A percentile compares a stretch with the other conserved stretches of the same genome.
Evolutionary conservation across 1,140 invertebrate genomes (phyloP).

Genomic region (Leptinotarsa texana): DNA sequence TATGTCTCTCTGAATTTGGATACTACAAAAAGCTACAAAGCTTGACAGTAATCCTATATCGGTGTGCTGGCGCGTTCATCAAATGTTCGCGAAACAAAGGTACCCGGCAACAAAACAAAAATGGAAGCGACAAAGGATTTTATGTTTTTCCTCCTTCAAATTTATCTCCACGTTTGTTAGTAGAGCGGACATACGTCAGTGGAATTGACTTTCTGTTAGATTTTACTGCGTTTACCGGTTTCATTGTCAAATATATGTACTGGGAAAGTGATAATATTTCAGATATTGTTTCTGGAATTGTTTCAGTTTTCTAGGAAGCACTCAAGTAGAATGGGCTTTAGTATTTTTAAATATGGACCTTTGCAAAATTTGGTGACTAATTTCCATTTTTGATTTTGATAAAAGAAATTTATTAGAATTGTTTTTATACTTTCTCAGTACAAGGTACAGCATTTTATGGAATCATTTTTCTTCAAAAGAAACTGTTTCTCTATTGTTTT

Average conservation of each 20-base stretch:
- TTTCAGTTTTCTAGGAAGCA: no score
- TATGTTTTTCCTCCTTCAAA: constrained; percentile 10
- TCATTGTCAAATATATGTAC: background rate
- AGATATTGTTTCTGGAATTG: background rate
- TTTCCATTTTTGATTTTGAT: no score
- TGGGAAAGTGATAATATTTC: background rate
- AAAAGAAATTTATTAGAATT: no score
- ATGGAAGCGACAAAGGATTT: constrained; percentile 21
- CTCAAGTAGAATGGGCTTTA: no score
- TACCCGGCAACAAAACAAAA: constrained; percentile 20
- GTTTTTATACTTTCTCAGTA: no score
- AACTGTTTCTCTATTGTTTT: no score
- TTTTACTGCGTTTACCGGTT: constrained; percentile 15
- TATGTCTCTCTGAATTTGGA: background rate
- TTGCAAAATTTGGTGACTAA: no score
- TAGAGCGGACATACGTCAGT: constrained; percentile 16
- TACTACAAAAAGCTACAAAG: constrained; percentile 9
- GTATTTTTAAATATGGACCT: no score
- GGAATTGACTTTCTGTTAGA: constrained; percentile 19
- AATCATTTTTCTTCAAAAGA: no score
- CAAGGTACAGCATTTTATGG: no score
- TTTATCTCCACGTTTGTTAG: constrained; percentile 18
- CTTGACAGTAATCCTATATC: constrained; percentile 21
- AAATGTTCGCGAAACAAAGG: constrained; percentile 17
- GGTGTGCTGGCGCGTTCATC: background rate